Percentiles rank a stretch among this genome's conserved stretches.
Evolutionary conservation across 1,140 invertebrate genomes (phyloP).

Genomic region (Diachasma alloeum): DNA sequence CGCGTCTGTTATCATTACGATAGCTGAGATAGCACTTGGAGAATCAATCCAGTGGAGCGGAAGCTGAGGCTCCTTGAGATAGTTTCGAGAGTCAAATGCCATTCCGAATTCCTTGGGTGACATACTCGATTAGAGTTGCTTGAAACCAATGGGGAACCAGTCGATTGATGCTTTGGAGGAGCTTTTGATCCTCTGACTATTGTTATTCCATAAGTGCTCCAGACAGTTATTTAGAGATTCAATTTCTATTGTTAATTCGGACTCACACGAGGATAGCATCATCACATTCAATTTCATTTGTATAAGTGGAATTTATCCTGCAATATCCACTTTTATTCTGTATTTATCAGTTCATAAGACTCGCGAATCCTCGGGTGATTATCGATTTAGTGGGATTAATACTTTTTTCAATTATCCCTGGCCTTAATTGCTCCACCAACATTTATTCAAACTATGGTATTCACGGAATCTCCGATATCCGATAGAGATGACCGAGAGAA

Average conservation of each 20-base stretch:
- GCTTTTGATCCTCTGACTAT: background rate
- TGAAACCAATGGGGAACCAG: background rate
- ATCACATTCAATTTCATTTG: background rate
- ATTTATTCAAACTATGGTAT: conserved; percentile 24
- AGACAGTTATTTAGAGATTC: conserved; percentile 17
- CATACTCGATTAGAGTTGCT: conserved; percentile 16
- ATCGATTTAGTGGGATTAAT: conserved; percentile 18
- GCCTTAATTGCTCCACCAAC: conserved; percentile 19
- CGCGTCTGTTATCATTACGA: background rate
- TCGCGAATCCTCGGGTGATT: background rate
- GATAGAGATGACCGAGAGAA: conserved; percentile 15
- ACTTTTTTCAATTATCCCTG: conserved; percentile 26
- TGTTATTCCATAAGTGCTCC: background rate
- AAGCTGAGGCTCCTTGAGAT: conserved; percentile 7
- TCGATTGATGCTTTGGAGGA: conserved; percentile 8
- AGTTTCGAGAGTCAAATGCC: conserved; percentile 19
- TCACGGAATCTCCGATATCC: conserved; percentile 22
- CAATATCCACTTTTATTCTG: background rate
- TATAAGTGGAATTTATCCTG: background rate
- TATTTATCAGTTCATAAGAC: background rate
- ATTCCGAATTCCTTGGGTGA: conserved; percentile 16
- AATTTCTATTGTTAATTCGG: background rate
- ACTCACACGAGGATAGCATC: background rate
- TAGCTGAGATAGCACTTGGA: background rate
- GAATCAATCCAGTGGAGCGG: background rate